phyloP scores from a whole-genome alignment of 2,113 vertebrate genomes.

The Ellobius talpinus region DNA sequence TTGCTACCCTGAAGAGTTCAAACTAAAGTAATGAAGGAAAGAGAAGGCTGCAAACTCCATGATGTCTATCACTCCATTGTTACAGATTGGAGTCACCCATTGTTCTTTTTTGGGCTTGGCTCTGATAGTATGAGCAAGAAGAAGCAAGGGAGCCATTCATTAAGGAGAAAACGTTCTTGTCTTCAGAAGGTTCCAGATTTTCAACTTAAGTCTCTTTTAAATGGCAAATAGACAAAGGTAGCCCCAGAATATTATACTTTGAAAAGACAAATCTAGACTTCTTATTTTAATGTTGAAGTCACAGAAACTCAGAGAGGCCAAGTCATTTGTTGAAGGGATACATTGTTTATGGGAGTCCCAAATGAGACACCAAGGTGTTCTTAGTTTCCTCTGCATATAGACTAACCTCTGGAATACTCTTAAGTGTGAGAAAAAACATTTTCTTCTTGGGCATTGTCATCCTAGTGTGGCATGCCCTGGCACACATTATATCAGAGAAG shows the following conservation, averaged over 20 bases:
- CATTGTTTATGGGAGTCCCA: background rate
- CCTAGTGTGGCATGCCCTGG: background rate
- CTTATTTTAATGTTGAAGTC: background rate
- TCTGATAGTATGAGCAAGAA: constrained; percentile 25
- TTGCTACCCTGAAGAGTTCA: constrained; percentile 45
- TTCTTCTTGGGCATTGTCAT: background rate
- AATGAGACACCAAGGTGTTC: background rate
- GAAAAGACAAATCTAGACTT: constrained; percentile 1
- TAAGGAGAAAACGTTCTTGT: background rate
- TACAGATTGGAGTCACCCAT: background rate
- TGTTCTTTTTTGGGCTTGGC: background rate
- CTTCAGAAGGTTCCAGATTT: background rate
- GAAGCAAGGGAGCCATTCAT: background rate
- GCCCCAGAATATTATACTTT: constrained; percentile 3
- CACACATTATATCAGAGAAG: background rate
- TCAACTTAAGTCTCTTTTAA: background rate
- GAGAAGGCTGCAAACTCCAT: background rate
- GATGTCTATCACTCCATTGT: background rate
- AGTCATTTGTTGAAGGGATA: background rate
- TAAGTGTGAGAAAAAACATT: background rate
- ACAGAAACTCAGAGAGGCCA: constrained; percentile 20
- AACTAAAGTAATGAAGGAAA: background rate
- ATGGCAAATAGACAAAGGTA: background rate
- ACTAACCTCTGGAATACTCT: background rate
- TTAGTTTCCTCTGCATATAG: background rate